Conservation (phyloP, 2,113 vertebrate genomes). For the Phalacrocorax carbo region DNA sequence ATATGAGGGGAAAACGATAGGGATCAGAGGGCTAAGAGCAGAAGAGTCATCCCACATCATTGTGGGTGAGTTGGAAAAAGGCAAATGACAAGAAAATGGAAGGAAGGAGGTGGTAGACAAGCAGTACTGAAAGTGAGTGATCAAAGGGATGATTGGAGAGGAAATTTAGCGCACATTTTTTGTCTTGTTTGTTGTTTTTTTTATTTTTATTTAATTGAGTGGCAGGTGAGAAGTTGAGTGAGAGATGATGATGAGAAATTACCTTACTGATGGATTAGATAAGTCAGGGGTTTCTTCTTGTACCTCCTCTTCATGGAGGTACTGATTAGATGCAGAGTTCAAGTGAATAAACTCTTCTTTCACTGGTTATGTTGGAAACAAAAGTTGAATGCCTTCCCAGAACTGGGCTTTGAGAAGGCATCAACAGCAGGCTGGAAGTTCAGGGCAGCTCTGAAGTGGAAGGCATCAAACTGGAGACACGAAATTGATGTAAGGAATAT, state of each 20-base stretch:
- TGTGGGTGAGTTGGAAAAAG: background rate
- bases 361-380: background rate
- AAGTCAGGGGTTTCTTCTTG: background rate
- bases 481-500: background rate
- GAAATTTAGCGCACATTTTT: background rate
- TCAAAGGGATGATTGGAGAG: background rate
- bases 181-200: background rate
- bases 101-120: background rate
- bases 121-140: background rate
- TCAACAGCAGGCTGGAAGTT: background rate
- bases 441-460: background rate
- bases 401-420: background rate
- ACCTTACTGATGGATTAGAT: background rate
- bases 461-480: background rate
- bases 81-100: background rate
- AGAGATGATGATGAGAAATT: background rate
- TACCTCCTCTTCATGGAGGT: background rate
- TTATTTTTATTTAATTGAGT: background rate
- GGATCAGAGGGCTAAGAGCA: background rate
- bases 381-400: background rate
- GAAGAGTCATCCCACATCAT: no score
- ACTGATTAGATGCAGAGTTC: background rate
- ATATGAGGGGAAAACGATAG: background rate
- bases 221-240: background rate
- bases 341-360: background rate